Evolutionary conservation across 35 echinoderm and acorn worm genomes (phyloP), one percentile per base, ranked within the genome.

Genomic region (Anneissia japonica): DNA sequence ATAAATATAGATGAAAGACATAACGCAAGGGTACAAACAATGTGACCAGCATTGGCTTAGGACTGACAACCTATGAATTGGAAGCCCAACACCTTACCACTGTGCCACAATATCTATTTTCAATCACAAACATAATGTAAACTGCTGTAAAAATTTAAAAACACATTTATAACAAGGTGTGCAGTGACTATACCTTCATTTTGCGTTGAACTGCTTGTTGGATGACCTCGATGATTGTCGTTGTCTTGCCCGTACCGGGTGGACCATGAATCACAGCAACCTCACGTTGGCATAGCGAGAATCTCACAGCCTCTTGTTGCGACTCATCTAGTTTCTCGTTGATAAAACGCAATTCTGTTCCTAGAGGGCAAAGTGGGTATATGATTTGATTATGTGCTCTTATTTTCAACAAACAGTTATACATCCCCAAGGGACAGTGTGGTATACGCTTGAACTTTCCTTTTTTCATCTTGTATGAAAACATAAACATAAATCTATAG

Each of bases 201-300:
- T 89, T 82, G 14, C 89, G 89, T 32, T 89, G 85, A 29, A 98
- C 92, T 32, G 91, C 85, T 72, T 98, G 95, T 51, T 41, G 82
- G 74, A 98, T 97, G 30, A 93, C 84, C 83, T 98, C 95, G 28
- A 98, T 86, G 0, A 98, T 86, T 0, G 95, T 98, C 0, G 95
- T 98, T 43, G 91, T 98, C 46, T 98, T 94, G 0, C 95, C 95
- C 31, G 95, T 98, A 35, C 95, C 95, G 10, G 95, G 95, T 30
- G 95, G 95, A 7, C 95, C 95, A 37, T 98, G 95, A 37, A 98
- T 98, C 38, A 98, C 86, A 34, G 95, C 95, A 7, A 98, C 77
- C 37, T 98, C 95, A 84, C 86, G 74, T 37, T 94, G 95, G 32
- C 75, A 36, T 1, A 98, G 79, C 73, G 95, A 89, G 89, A 98